phyloP scores from a whole-genome alignment of 2,888 invertebrate genomes.

The Lasioglossum calceatum region DNA sequence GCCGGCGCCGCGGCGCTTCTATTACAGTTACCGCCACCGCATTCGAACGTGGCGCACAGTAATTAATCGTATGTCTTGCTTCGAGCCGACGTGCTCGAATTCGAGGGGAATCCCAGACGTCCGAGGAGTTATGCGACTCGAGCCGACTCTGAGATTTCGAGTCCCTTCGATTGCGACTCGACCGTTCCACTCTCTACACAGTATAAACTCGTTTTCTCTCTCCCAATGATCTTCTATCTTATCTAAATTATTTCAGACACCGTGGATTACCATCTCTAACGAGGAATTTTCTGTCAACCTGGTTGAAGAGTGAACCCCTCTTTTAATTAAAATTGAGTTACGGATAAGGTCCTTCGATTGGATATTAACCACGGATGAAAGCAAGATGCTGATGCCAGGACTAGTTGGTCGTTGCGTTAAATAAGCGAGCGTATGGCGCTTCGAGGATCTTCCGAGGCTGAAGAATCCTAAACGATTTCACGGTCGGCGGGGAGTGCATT shows the following conservation, averaged over 20 bases:
- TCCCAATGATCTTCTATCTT: neutral
- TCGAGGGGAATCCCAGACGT: constrained; percentile 67
- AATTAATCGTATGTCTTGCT: constrained; percentile 71
- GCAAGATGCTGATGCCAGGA: neutral
- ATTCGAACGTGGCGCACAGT: constrained; percentile 60
- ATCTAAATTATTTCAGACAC: neutral
- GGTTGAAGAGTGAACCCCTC: neutral
- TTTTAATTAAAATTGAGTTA: neutral
- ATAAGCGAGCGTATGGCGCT: neutral
- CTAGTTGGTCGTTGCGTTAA: neutral
- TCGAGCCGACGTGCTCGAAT: constrained; percentile 63
- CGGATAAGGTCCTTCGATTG: neutral
- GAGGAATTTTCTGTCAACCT: neutral
- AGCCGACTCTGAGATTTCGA: constrained; percentile 47
- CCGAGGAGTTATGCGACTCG: constrained; percentile 60
- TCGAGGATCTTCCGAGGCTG: neutral
- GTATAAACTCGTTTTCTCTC: neutral
- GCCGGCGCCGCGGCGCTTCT: constrained; percentile 47
- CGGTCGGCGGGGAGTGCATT: constrained; percentile 3
- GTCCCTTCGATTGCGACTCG: constrained; percentile 27
- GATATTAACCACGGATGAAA: neutral
- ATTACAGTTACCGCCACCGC: constrained; percentile 55
- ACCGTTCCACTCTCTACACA: constrained; percentile 15
- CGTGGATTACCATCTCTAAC: neutral
- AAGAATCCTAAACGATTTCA: constrained; percentile 3